These are phyloP conservation scores for Brachypteracias leptosomus DNA, from an alignment of 2,113 vertebrate genomes.

Conservation along the genomic window DNA sequence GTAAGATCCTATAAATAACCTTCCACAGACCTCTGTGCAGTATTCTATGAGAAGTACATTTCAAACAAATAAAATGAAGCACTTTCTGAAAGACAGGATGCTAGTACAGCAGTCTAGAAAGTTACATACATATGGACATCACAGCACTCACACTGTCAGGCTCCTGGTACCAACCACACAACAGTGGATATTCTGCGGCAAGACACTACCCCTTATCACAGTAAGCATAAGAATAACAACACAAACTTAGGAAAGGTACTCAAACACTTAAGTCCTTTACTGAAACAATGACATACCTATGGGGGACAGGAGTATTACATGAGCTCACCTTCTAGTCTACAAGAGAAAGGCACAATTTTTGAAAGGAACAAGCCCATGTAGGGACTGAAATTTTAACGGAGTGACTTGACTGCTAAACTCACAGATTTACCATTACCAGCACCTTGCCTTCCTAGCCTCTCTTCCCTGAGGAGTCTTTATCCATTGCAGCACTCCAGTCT, in stretches of 20 bases:
- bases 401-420: neutral
- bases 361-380: neutral
- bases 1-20: slow-evolving; percentile 22
- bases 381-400: neutral
- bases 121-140: neutral
- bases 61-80: slow-evolving; percentile 38
- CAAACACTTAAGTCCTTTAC: neutral
- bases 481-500: neutral
- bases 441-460: neutral
- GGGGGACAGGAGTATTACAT: neutral
- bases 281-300: neutral
- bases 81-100: slow-evolving; percentile 1
- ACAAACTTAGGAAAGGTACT: neutral
- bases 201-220: neutral
- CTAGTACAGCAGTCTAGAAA: neutral
- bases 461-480: neutral
- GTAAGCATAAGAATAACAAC: neutral
- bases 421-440: neutral
- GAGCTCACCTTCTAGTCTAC: neutral
- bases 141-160: neutral
- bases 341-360: neutral
- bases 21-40: neutral
- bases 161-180: neutral
- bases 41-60: slow-evolving; percentile 3
- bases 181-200: neutral